phyloP scores from a whole-genome alignment of 1,140 invertebrate genomes.

The Campoletis sonorensis region DNA sequence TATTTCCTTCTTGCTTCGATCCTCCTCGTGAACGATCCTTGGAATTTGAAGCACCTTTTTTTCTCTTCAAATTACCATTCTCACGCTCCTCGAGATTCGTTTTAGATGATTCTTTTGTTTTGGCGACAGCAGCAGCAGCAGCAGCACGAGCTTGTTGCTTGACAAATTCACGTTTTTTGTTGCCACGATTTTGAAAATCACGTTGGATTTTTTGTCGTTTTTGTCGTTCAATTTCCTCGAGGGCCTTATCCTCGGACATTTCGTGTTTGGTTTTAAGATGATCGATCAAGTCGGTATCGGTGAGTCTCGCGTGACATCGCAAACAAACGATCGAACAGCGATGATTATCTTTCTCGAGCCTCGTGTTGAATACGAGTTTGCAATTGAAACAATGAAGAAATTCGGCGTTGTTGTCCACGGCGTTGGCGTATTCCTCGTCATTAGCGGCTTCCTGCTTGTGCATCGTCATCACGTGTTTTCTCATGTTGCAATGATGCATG shows the following conservation, averaged over 20 bases:
- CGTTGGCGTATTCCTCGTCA: slow-evolving; percentile 36
- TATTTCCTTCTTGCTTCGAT: not conserved
- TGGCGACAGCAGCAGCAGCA: too few species aligned
- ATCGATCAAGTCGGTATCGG: not conserved
- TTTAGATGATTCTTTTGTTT: not conserved
- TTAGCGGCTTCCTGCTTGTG: slow-evolving; percentile 57
- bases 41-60: not conserved
- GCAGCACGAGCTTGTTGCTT: not conserved
- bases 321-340: slow-evolving; percentile 33
- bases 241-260: slow-evolving; percentile 1
- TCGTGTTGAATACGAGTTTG: slow-evolving; percentile 36
- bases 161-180: not conserved
- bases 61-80: slow-evolving; percentile 3
- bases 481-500: slow-evolving; percentile 65
- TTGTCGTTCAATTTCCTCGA: slow-evolving; percentile 37
- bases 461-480: slow-evolving; percentile 62
- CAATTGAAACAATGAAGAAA: slow-evolving; percentile 38
- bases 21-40: not conserved
- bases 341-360: slow-evolving; percentile 46
- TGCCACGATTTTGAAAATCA: not conserved
- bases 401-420: slow-evolving; percentile 37
- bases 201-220: slow-evolving; percentile 14
- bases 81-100: not conserved
- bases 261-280: slow-evolving; percentile 28
- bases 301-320: slow-evolving; percentile 1